Conservation (phyloP, 2,888 invertebrate species). For the Cataglyphis albicans region DNA sequence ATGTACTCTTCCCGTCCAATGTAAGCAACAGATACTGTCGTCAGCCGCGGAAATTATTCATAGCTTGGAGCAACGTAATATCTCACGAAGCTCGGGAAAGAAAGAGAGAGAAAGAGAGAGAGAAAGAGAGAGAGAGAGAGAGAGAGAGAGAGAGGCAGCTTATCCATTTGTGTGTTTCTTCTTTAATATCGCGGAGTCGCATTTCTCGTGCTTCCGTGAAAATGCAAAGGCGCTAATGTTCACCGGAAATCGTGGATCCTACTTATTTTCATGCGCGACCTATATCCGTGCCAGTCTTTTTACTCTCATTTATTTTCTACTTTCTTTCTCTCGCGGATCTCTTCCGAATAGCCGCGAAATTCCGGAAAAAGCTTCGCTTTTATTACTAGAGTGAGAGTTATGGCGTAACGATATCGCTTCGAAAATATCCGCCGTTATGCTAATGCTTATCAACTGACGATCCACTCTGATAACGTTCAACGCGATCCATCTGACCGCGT, state of each 20-base stretch:
- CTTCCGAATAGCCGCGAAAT: not conserved
- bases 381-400: not conserved
- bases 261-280: conserved; percentile 76
- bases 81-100: conserved; percentile 30
- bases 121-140: not conserved
- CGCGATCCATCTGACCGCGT: not conserved
- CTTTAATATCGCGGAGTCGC: conserved; percentile 46
- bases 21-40: conserved; percentile 47
- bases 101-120: not conserved
- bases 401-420: not conserved
- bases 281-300: conserved; percentile 66
- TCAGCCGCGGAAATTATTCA: conserved; percentile 45
- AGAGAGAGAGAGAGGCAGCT: not conserved
- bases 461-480: not conserved
- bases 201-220: conserved; percentile 34
- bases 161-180: conserved; percentile 56
- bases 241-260: conserved; percentile 70
- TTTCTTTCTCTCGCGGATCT: conserved; percentile 3
- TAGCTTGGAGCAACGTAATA: conserved; percentile 51
- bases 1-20: conserved; percentile 1
- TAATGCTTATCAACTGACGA: conserved; percentile 1
- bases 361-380: conserved; percentile 4
- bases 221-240: conserved; percentile 65
- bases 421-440: not conserved
- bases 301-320: conserved; percentile 45